phyloP scores from a whole-genome alignment of 1,140 invertebrate species.

The Diabrotica undecimpunctata region DNA sequence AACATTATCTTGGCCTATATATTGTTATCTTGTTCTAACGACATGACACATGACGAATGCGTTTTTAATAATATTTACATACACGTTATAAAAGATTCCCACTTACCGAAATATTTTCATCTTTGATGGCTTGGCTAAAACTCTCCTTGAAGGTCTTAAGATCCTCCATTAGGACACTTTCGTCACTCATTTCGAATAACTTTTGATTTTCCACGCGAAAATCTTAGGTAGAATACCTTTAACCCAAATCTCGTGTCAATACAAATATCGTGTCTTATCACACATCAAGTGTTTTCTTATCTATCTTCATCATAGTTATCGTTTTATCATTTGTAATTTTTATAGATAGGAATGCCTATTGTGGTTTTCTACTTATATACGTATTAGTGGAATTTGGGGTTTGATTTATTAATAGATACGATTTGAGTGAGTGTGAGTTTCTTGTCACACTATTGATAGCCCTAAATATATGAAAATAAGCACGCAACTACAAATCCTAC shows the following conservation, averaged over 20 bases:
- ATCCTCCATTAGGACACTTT: slow-evolving; percentile 8
- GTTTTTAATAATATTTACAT: too few relatives aligned
- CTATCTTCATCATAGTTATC: slow-evolving; percentile 4
- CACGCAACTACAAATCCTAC: too few relatives aligned
- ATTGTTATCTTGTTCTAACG: too few relatives aligned
- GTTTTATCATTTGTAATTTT: not conserved
- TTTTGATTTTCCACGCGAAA: not conserved
- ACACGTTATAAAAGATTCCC: not conserved
- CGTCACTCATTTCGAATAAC: not conserved
- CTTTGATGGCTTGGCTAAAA: slow-evolving; percentile 22
- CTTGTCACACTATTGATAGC: too few relatives aligned
- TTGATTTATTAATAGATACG: too few relatives aligned
- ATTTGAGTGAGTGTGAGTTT: too few relatives aligned
- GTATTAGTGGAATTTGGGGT: too few relatives aligned
- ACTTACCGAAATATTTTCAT: slow-evolving; percentile 34
- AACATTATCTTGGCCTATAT: too few relatives aligned
- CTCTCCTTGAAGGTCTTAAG: slow-evolving; percentile 30
- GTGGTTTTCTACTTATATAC: too few relatives aligned
- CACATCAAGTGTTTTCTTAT: not conserved
- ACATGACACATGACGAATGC: too few relatives aligned
- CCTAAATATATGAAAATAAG: too few relatives aligned
- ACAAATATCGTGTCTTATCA: not conserved
- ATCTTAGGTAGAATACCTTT: not conserved
- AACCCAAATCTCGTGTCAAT: not conserved
- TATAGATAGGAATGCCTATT: too few relatives aligned